These are phyloP conservation scores for Chloroceryle amazona DNA, from an alignment of 2,797 vertebrate species.

Conservation along the genomic window DNA sequence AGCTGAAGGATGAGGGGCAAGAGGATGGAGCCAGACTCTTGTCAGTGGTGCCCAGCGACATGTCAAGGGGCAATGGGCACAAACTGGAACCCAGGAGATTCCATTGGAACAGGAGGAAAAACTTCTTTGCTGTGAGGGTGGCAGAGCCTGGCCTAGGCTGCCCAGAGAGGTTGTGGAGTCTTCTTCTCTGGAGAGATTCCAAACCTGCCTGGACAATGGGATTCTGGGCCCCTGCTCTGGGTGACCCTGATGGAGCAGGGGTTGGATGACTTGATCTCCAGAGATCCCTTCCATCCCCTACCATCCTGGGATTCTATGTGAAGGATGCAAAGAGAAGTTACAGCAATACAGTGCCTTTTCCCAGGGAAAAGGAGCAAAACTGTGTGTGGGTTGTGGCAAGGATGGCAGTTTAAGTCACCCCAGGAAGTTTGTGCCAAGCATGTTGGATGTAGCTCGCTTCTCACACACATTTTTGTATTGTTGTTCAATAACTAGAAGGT, in stretches of 20 bases:
- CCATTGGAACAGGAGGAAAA: too few species aligned
- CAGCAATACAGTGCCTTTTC: neutral
- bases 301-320: neutral
- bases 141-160: too few species aligned
- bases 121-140: too few species aligned
- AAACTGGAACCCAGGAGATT: too few species aligned
- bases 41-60: too few species aligned
- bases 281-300: neutral
- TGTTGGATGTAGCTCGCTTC: neutral
- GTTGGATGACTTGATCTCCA: neutral
- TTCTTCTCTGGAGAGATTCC: neutral
- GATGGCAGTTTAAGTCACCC: neutral
- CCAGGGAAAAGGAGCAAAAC: neutral
- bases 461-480: neutral
- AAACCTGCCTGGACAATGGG: neutral
- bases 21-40: too few species aligned
- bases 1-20: too few species aligned
- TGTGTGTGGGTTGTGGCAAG: fast-evolving
- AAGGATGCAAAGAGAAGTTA: neutral
- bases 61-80: too few species aligned
- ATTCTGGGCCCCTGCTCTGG: neutral
- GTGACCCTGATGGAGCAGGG: neutral
- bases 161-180: neutral
- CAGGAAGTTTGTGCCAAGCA: neutral
- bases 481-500: neutral